These are phyloP conservation scores for Gibbula magus DNA, from an alignment of 2,888 invertebrate genomes.

Conservation along the genomic window DNA sequence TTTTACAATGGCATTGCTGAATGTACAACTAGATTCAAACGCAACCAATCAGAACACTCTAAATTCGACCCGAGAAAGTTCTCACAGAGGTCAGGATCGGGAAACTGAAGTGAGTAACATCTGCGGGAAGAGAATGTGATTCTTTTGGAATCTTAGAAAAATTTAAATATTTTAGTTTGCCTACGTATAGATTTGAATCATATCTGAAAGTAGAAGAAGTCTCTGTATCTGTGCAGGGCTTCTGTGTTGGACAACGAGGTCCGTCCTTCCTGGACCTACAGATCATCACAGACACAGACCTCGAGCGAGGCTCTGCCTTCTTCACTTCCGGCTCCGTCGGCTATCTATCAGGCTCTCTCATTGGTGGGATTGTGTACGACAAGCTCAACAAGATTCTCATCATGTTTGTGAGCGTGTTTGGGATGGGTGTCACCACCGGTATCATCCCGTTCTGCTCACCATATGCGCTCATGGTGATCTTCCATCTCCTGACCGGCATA, in stretches of 20 bases:
- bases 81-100: too few relatives aligned
- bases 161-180: too few relatives aligned
- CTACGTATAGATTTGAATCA: neutral
- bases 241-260: conserved; percentile 73
- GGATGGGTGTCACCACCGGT: neutral
- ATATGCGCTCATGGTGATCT: conserved; percentile 55
- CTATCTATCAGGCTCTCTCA: conserved; percentile 73
- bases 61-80: too few relatives aligned
- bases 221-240: conserved; percentile 67
- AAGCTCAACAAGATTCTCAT: conserved; percentile 51
- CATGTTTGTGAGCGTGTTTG: neutral
- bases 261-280: conserved; percentile 74
- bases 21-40: too few relatives aligned
- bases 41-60: too few relatives aligned
- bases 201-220: neutral
- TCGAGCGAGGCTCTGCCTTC: conserved; percentile 68
- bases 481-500: conserved; percentile 63
- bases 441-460: conserved; percentile 67
- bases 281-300: conserved; percentile 64
- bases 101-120: too few relatives aligned
- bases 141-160: too few relatives aligned
- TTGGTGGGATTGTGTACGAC: conserved; percentile 67
- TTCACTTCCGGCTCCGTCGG: conserved; percentile 73
- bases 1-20: too few relatives aligned
- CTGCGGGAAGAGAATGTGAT: too few relatives aligned